Conservation (phyloP, 2,888 invertebrate species). For the Halictus ligatus region DNA sequence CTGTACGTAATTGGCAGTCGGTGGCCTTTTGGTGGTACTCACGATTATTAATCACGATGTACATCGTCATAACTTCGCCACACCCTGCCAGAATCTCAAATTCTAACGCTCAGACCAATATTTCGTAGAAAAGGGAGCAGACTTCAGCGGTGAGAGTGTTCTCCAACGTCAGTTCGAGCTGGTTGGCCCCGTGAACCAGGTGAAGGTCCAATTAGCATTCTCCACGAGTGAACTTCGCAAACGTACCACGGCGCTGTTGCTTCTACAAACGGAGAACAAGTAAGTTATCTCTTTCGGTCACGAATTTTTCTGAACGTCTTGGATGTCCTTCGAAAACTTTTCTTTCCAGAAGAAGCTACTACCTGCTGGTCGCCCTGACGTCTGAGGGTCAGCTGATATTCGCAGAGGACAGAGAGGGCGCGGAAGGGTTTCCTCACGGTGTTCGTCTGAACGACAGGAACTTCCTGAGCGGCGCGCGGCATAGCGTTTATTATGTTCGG, state of each 20-base stretch:
- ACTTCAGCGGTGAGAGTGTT: slow-evolving; percentile 94
- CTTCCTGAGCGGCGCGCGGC: slow-evolving; percentile 93
- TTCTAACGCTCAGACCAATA: neutral
- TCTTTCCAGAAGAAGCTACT: slow-evolving; percentile 90
- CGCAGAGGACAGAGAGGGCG: slow-evolving; percentile 93
- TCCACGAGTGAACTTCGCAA: slow-evolving; percentile 92
- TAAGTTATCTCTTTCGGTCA: slow-evolving; percentile 82
- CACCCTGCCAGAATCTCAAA: neutral
- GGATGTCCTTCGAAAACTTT: slow-evolving; percentile 66
- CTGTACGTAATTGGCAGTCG: too few relatives aligned
- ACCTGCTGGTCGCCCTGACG: slow-evolving; percentile 92
- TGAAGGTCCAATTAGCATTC: slow-evolving; percentile 94
- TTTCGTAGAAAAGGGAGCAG: slow-evolving; percentile 91
- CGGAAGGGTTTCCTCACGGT: slow-evolving; percentile 86
- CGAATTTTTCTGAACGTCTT: slow-evolving; percentile 17
- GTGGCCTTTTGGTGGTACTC: too few relatives aligned
- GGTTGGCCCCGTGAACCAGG: slow-evolving; percentile 89
- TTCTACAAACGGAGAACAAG: slow-evolving; percentile 94
- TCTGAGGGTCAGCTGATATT: slow-evolving; percentile 93
- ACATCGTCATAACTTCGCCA: too few relatives aligned
- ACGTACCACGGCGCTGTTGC: slow-evolving; percentile 91
- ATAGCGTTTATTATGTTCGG: slow-evolving; percentile 90
- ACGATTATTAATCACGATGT: too few relatives aligned
- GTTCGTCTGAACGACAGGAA: slow-evolving; percentile 91
- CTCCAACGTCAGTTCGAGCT: slow-evolving; percentile 91